A percentile compares a stretch with the other conserved stretches of the same genome.
Evolutionary conservation across 2,113 vertebrate genomes (phyloP).

Genomic region (Chiloscyllium plagiosum): DNA sequence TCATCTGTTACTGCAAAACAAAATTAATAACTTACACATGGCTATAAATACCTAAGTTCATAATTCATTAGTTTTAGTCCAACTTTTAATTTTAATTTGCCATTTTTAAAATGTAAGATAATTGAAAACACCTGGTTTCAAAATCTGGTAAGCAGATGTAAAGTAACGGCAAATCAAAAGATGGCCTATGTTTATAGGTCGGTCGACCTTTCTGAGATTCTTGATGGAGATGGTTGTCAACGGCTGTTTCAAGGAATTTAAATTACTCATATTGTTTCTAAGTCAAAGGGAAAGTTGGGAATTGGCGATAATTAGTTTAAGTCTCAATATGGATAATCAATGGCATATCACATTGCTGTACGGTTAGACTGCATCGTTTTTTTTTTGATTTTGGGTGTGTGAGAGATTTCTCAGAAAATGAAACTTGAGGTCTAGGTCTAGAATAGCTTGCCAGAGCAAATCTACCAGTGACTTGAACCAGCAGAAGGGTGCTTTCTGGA

Average conservation of each 20-base stretch:
- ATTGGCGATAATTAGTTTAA: neutral
- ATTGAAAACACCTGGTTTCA: neutral
- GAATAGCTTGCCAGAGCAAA: neutral
- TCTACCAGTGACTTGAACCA: neutral
- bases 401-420: neutral
- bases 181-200: neutral
- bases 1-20: conserved; percentile 64
- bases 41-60: neutral
- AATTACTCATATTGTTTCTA: neutral
- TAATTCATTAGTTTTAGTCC: neutral
- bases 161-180: neutral
- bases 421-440: neutral
- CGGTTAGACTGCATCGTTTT: no score
- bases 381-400: neutral
- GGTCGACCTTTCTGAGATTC: neutral
- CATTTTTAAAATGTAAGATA: neutral
- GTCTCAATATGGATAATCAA: no score
- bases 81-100: neutral
- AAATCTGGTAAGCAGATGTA: neutral
- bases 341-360: no score
- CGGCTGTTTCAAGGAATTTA: neutral
- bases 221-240: neutral
- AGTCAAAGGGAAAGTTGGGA: neutral
- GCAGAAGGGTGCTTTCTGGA: no score
- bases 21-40: conserved; percentile 25